Base-by-base conservation (phyloP, 2,888 invertebrate species). In the Cinara cedri region DNA sequence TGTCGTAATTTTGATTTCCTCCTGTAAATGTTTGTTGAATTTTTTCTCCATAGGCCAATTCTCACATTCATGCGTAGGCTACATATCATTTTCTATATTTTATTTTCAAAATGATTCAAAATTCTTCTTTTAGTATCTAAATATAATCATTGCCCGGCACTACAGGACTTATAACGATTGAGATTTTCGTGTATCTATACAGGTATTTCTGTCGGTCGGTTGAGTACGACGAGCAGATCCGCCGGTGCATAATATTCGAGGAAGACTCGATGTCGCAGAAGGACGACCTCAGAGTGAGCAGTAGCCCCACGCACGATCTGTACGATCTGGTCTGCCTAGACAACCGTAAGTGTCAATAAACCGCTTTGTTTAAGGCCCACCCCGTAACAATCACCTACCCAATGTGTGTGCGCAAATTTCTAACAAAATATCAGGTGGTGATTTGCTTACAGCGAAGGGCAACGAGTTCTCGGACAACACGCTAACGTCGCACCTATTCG, bases 241-340 rank as follows among this genome's bases (percentile, higher is more conserved):
- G 92, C 78, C 92, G 93, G 84, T 96, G 96, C 84, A 92, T 94
- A n/a, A 88, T 96, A 60, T 95, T 94, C 0, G 95, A 95, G 86
- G 96, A 96, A 86, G 95, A 96, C 85, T 95, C 95, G 0, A 91
- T 93, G 57, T 95, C 94, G 0, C 94, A 94, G 85, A 93, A 94
- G 85, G 94, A 95, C 85, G 94, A 95, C 85, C 91, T 95, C 83
- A 92, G 93, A 68, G 91, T 92, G 51, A 93, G 93, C 85, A 93
- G 91, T 83, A 93, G 93, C 83, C 92, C 93, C 3, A 93, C 93
- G 13, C 93, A 94, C 86, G 92, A 94, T 85, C 93, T 95, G 85
- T 95, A 94, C 85, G 95, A 95, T 86, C 90, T 95, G 81, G 93
- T 95, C 81, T 95, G 95, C 85, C 87, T 95, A 83, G 94, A 95